Evolutionary conservation across 2,797 vertebrate genomes (phyloP).

Genomic region (Discoglossus pictus): DNA sequence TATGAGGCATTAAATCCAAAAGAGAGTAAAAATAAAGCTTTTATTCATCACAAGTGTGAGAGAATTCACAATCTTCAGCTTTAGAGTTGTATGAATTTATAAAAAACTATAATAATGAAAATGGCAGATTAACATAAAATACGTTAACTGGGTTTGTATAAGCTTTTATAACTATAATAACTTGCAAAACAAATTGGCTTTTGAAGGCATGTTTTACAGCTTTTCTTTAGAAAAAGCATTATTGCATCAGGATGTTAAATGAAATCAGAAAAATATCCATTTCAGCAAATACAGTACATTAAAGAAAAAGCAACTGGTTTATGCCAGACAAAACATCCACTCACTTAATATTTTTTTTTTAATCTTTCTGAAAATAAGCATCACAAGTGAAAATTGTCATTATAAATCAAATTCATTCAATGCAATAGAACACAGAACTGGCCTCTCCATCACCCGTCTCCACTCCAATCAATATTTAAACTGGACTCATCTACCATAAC

Average conservation of each 20-base stretch:
- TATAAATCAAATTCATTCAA: no score
- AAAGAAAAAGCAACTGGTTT: no score
- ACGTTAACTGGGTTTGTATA: slow-evolving; percentile 43
- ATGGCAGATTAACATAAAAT: slow-evolving; percentile 48
- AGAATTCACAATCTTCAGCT: slow-evolving; percentile 27
- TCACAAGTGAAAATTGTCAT: no score
- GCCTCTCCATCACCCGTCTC: no score
- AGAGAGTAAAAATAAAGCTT: slow-evolving; percentile 30
- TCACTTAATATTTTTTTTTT: no score
- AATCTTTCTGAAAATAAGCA: no score
- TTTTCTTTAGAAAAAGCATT: slow-evolving; percentile 18
- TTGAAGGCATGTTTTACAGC: slow-evolving; percentile 29
- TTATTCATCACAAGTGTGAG: slow-evolving; percentile 28
- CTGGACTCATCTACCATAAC: no score
- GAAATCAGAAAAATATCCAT: background rate
- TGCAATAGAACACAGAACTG: no score
- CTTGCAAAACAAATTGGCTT: slow-evolving; percentile 45
- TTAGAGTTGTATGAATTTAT: slow-evolving; percentile 33
- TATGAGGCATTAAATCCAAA: slow-evolving; percentile 45
- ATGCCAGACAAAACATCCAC: no score
- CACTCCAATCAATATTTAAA: no score
- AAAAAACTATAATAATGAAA: slow-evolving; percentile 49
- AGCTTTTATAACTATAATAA: slow-evolving; percentile 42
- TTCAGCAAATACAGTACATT: no score
- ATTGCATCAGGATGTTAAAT: slow-evolving; percentile 31